A percentile compares a stretch with the other conserved stretches of the same genome.
phyloP scores from a whole-genome alignment of 1,140 invertebrate genomes.

The Orussus abietinus region DNA sequence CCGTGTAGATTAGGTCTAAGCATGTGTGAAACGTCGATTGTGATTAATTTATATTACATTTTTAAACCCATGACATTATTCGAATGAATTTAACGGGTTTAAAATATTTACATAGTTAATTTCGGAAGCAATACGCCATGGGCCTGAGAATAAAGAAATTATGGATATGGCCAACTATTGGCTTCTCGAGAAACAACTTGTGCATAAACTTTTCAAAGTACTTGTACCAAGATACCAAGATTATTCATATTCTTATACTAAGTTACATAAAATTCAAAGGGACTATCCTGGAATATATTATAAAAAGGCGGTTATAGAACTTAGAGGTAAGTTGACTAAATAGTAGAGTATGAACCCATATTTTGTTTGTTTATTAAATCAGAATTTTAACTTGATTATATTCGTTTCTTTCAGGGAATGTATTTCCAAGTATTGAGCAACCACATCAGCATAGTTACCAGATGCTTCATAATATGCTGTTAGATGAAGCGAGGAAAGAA shows the following conservation, averaged over 20 bases:
- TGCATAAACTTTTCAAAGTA: constrained; percentile 93
- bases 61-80: too few species aligned
- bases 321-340: constrained; percentile 71
- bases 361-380: too few species aligned
- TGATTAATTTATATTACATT: too few species aligned
- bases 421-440: constrained; percentile 34
- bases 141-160: constrained; percentile 75
- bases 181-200: constrained; percentile 81
- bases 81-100: too few species aligned
- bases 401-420: constrained; percentile 32
- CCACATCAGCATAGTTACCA: constrained; percentile 27
- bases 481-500: constrained; percentile 39
- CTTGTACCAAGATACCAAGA: constrained; percentile 78
- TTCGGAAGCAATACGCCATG: constrained; percentile 81
- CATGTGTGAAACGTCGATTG: too few species aligned
- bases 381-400: too few species aligned
- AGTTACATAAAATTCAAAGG: constrained; percentile 65
- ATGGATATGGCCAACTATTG: constrained; percentile 90
- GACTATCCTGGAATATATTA: constrained; percentile 56
- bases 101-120: constrained; percentile 69
- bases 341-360: too few species aligned
- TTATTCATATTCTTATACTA: constrained; percentile 67
- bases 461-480: constrained; percentile 42
- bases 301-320: constrained; percentile 68
- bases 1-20: too few species aligned